Percentiles rank a stretch among this genome's conserved stretches.
These are phyloP conservation scores for Paramormyrops kingsleyae DNA, from an alignment of 2,113 vertebrate genomes.

Conservation along the genomic window DNA sequence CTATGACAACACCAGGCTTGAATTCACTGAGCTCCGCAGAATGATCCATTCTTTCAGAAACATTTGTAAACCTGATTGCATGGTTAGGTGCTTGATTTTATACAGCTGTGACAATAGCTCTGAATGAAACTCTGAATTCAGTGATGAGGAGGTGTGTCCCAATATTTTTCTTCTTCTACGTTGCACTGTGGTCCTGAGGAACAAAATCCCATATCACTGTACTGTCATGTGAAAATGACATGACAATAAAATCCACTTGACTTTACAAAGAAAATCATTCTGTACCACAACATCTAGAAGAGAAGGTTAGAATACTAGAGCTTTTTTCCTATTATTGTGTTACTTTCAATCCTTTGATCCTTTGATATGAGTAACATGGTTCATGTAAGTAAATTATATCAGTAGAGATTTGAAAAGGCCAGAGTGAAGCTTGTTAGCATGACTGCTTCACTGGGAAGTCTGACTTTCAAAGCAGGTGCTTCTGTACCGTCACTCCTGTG, in stretches of 20 bases:
- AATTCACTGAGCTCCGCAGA: not conserved
- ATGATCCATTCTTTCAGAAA: not conserved
- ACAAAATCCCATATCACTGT: not conserved
- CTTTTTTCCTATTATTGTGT: not conserved
- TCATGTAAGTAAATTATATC: not conserved
- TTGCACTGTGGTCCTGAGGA: not conserved
- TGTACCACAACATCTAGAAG: not conserved
- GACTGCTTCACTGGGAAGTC: not conserved
- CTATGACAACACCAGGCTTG: not conserved
- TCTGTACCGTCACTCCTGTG: not conserved
- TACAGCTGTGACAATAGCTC: not conserved
- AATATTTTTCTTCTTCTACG: not conserved
- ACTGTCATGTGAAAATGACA: not conserved
- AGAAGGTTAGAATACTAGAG: not conserved
- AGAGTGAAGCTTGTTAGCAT: not conserved
- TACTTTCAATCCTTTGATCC: not conserved
- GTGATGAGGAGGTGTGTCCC: not conserved
- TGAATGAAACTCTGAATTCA: not conserved
- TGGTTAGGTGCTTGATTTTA: not conserved
- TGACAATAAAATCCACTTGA: not conserved
- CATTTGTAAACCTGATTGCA: not conserved
- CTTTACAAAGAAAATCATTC: not conserved
- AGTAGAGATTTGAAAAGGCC: not conserved
- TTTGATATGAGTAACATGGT: not conserved
- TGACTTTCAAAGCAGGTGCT: not conserved